Percentiles rank a stretch among this genome's conserved stretches.
phyloP scores from a whole-genome alignment of 1,140 invertebrate species.

The Aphelinus certus region DNA sequence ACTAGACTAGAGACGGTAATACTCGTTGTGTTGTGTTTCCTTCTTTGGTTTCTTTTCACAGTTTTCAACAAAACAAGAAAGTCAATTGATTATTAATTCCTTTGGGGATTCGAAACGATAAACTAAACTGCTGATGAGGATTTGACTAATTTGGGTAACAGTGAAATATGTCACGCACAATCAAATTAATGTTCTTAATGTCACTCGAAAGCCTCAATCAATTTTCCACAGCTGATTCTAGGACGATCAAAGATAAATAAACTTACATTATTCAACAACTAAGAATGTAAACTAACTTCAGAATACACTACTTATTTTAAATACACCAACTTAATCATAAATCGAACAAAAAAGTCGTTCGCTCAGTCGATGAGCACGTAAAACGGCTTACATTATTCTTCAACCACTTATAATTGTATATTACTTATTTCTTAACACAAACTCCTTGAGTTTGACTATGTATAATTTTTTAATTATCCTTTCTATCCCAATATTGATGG shows the following conservation, averaged over 20 bases:
- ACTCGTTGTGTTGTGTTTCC: constrained; percentile 55
- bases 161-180: too few species aligned
- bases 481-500: constrained; percentile 9
- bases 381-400: constrained; percentile 14
- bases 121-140: too few species aligned
- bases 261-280: too few species aligned
- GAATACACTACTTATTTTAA: too few species aligned
- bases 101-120: background rate
- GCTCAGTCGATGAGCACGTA: constrained; percentile 13
- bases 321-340: too few species aligned
- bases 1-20: constrained; percentile 54
- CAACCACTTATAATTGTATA: constrained; percentile 38
- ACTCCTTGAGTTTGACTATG: constrained; percentile 1
- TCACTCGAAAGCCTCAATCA: too few species aligned
- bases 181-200: too few species aligned
- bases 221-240: too few species aligned
- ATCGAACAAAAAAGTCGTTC: background rate
- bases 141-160: too few species aligned
- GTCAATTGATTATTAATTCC: background rate
- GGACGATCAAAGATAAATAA: too few species aligned
- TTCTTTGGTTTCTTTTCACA: constrained; percentile 1
- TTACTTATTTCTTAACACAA: constrained; percentile 22
- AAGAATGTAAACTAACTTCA: too few species aligned
- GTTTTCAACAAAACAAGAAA: background rate
- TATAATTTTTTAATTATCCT: background rate